Evolutionary conservation across 1,140 invertebrate genomes (phyloP).

Genomic region (Calliopsis andreniformis): DNA sequence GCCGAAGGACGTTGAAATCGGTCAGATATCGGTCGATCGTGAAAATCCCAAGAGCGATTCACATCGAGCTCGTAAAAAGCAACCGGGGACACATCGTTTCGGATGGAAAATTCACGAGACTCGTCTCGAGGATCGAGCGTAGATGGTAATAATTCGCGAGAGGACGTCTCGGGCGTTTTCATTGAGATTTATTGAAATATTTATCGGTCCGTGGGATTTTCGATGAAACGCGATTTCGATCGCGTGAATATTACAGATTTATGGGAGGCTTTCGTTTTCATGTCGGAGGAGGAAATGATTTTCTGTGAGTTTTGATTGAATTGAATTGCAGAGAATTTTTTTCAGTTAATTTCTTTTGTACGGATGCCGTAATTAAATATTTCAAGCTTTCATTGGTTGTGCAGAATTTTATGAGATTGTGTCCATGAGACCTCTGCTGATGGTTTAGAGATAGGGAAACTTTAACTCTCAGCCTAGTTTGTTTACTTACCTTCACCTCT

Average conservation of each 20-base stretch:
- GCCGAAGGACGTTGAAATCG: slow-evolving; percentile 1
- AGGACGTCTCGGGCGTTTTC: neutral
- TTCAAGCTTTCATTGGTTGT: no score
- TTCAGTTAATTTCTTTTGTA: no score
- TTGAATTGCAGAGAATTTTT: no score
- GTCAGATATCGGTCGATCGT: neutral
- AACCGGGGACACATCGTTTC: neutral
- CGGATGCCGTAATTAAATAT: no score
- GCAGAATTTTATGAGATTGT: no score
- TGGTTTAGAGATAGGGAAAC: no score
- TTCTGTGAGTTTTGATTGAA: no score
- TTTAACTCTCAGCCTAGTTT: no score
- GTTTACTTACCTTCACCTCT: no score
- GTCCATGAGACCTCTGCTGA: no score
- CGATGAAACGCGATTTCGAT: neutral
- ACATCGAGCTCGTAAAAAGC: neutral
- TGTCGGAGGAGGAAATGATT: neutral
- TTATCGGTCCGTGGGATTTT: neutral
- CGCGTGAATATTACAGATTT: neutral
- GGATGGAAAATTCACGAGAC: neutral
- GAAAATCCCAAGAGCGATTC: neutral
- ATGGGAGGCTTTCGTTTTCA: neutral
- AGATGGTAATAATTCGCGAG: slow-evolving; percentile 10
- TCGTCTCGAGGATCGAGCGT: neutral
- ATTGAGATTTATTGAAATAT: neutral